A percentile compares a stretch with the other conserved stretches of the same genome.
These are phyloP conservation scores for Dryobotodes eremita DNA, from an alignment of 2,888 invertebrate genomes.

Conservation along the genomic window DNA sequence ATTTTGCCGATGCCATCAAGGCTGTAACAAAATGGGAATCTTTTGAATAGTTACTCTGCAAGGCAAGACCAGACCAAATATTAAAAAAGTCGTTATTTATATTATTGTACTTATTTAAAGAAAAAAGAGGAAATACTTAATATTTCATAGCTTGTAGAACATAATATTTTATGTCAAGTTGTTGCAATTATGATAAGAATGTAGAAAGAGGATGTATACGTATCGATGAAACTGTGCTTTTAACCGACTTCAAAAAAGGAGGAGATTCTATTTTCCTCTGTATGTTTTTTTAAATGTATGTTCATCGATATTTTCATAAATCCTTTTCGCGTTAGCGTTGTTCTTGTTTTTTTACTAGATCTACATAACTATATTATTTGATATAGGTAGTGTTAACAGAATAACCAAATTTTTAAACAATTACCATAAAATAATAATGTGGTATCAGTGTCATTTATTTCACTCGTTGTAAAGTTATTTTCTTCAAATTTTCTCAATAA, in stretches of 20 bases:
- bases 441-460: too few species aligned
- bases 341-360: neutral
- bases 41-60: neutral
- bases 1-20: neutral
- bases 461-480: too few species aligned
- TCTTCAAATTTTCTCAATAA: neutral
- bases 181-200: neutral
- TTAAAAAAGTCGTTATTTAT: neutral
- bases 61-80: slow-evolving; percentile 23
- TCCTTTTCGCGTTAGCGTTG: neutral
- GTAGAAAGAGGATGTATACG: neutral
- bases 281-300: neutral
- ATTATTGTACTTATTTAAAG: neutral
- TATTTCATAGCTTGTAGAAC: neutral
- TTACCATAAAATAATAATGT: too few species aligned
- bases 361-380: neutral
- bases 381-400: neutral
- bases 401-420: neutral
- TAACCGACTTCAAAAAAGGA: neutral
- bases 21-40: neutral
- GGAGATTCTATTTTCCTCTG: neutral
- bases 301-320: neutral
- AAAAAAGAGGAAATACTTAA: slow-evolving; percentile 8
- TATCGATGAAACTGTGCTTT: neutral
- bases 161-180: slow-evolving; percentile 2